phyloP scores from a whole-genome alignment of 2,888 invertebrate species.

The Caenorhabditis zanzibari region DNA sequence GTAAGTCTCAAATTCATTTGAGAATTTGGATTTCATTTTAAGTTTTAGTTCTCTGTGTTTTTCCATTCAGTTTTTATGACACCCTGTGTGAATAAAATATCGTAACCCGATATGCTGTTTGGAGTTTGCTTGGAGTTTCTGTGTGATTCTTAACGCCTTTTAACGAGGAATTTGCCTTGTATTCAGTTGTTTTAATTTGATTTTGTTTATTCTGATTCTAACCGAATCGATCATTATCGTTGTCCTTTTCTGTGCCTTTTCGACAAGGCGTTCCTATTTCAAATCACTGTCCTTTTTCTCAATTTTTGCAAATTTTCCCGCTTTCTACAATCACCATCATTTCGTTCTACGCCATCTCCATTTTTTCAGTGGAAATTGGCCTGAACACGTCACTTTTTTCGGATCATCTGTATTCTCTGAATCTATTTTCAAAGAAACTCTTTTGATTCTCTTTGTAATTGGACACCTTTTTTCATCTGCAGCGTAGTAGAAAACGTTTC shows the following conservation, averaged over 20 bases:
- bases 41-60: neutral
- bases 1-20: slow-evolving; percentile 31
- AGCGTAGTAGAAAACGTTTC: slow-evolving; percentile 3
- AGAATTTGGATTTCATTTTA: neutral
- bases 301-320: too few species aligned
- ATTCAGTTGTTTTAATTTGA: too few species aligned
- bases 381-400: neutral
- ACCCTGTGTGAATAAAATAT: slow-evolving; percentile 35
- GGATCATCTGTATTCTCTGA: slow-evolving; percentile 4
- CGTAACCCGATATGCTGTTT: slow-evolving; percentile 29
- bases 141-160: neutral
- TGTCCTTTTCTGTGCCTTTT: too few species aligned
- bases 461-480: slow-evolving; percentile 16
- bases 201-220: too few species aligned
- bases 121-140: neutral
- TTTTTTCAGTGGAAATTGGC: neutral
- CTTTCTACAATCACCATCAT: too few species aligned
- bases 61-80: slow-evolving; percentile 5
- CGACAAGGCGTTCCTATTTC: too few species aligned
- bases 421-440: slow-evolving; percentile 35
- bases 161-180: too few species aligned
- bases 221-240: too few species aligned
- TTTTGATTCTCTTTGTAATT: slow-evolving; percentile 19
- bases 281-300: too few species aligned
- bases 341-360: neutral